A percentile compares a stretch with the other conserved stretches of the same genome.
Conservation (phyloP, 2,113 vertebrate genomes). For the Psophia crepitans region DNA sequence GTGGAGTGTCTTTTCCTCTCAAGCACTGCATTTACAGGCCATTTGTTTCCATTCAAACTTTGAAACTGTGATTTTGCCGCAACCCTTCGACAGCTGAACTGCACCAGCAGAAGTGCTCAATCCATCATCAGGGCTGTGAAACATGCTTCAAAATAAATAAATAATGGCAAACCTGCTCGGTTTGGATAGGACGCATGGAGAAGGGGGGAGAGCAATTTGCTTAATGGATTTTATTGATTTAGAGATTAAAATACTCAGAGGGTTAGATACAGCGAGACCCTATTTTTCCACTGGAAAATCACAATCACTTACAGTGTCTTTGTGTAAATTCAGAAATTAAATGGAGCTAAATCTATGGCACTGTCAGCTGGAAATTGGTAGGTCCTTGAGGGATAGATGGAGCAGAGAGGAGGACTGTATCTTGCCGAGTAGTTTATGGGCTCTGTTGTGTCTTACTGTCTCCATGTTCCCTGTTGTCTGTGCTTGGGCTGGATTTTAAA, state of each 20-base stretch:
- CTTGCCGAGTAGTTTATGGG: neutral
- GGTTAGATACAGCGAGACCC: constrained; percentile 24
- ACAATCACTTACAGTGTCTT: constrained; percentile 66
- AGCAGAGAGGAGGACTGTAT: neutral
- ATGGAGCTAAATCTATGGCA: constrained; percentile 48
- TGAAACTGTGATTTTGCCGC: neutral
- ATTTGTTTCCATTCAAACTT: constrained; percentile 30
- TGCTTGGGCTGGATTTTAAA: neutral
- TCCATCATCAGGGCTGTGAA: constrained; percentile 16
- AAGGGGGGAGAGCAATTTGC: constrained; percentile 57
- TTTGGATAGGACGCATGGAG: neutral
- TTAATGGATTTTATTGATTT: constrained; percentile 76
- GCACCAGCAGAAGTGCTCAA: neutral
- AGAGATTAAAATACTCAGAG: constrained; percentile 57
- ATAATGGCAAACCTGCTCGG: neutral
- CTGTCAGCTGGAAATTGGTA: constrained; percentile 44
- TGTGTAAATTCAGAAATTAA: constrained; percentile 68
- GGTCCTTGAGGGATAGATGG: neutral
- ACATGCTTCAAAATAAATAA: constrained; percentile 12
- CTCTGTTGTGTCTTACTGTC: neutral
- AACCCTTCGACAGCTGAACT: neutral
- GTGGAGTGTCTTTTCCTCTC: neutral
- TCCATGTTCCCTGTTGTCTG: neutral
- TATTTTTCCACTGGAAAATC: constrained; percentile 51
- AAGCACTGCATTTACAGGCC: neutral